Evolutionary conservation across 2,888 invertebrate genomes (phyloP).

Genomic region (Drosophila rubida): DNA sequence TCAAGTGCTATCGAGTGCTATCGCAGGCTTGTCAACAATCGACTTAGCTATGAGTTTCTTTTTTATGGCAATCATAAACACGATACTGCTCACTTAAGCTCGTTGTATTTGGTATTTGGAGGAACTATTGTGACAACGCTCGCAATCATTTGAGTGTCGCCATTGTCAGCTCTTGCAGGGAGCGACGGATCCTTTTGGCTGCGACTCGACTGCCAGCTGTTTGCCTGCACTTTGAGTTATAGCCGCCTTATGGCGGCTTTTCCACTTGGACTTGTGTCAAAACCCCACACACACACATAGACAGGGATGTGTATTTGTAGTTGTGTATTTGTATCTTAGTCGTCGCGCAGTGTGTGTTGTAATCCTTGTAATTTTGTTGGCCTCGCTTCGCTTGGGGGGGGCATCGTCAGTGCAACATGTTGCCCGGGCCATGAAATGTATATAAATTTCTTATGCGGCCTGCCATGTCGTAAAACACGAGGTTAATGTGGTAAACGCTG

Average conservation of each 20-base stretch:
- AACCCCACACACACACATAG: constrained; percentile 31
- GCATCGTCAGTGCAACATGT: constrained; percentile 75
- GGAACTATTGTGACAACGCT: background rate
- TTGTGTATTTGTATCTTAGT: constrained; percentile 8
- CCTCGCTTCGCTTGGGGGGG: constrained; percentile 19
- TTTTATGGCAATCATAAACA: background rate
- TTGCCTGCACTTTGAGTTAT: constrained; percentile 78
- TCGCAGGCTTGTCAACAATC: background rate
- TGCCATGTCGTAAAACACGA: constrained; percentile 77
- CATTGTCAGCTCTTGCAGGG: constrained; percentile 48
- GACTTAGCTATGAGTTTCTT: background rate
- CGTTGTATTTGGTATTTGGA: background rate
- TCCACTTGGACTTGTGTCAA: constrained; percentile 76
- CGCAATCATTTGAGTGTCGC: constrained; percentile 36
- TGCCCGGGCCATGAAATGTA: constrained; percentile 74
- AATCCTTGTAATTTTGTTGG: constrained; percentile 26
- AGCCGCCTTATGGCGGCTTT: constrained; percentile 65
- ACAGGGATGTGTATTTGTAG: background rate
- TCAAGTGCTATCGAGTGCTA: background rate
- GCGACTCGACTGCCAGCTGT: constrained; percentile 58
- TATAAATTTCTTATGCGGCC: constrained; percentile 79
- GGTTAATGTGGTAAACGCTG: constrained; percentile 75
- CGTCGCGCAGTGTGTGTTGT: constrained; percentile 17
- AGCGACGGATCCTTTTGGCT: constrained; percentile 39
- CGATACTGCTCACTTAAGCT: background rate